Base-by-base conservation (phyloP, 2,113 vertebrate species). In the Naja naja region DNA sequence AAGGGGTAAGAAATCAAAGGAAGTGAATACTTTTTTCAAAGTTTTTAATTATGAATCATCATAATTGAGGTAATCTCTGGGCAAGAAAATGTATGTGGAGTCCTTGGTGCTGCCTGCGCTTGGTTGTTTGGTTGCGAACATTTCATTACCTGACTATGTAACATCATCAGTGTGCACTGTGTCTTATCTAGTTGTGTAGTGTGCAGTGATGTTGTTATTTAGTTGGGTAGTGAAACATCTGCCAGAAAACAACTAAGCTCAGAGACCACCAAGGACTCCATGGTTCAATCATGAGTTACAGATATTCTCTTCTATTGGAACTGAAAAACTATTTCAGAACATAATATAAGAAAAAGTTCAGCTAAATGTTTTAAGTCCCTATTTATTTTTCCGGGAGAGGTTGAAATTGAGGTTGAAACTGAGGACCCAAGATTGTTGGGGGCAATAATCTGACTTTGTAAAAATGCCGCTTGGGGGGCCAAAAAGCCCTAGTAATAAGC, bases 1-100 rank as follows among this genome's bases (percentile, higher is more conserved):
- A 93, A 90, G 90, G 91, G 3, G 52, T n/a, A 88, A 89, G 95
- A 95, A 95, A 94, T 91, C 88, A 90, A n/a, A 45, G 30, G 2
- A 11, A 43, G 30, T 3, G 25, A n/a, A 47, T 30, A 27, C 23
- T 58, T 58, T 58, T 30, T 69, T 22, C 58, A 30, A n/a, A 49
- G 4, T 22, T 74, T 90, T 43, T 25, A 4, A 87, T 69, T 5
- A 52, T 69, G 7, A n/a, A 14, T 12, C 45, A 64, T 49, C 5
- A 3, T n/a, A 58, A 91, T 9, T 58, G 49, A 56, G 1, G 27
- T 56, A 20, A 14, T n/a, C 18, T 52, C 39, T 45, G 85, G 30
- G 30, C 69, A 94, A 94, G 18, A 88, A 90, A 69, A n/a, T n/a
- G 4, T 69, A 69, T n/a, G 4, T 16, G 64, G 30, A n/a, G 12